Percentiles rank a stretch among this genome's conserved stretches.
These are phyloP conservation scores for Brachylomia viminalis DNA, from an alignment of 2,888 invertebrate genomes.

Conservation along the genomic window DNA sequence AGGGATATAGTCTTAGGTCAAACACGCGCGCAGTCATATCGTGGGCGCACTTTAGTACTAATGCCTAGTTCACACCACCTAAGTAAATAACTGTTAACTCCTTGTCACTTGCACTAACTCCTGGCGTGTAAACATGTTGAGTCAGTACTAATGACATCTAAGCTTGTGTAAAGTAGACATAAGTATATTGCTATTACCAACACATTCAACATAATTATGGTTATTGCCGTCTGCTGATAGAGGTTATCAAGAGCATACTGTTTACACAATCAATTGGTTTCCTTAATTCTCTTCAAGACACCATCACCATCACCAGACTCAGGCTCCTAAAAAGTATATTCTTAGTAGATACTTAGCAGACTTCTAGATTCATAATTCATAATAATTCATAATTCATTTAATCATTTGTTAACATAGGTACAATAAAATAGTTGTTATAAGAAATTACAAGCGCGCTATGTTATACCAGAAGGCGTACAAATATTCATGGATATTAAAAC, in stretches of 20 bases:
- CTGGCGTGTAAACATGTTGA: neutral
- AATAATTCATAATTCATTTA: no score
- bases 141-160: neutral
- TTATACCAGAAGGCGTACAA: no score
- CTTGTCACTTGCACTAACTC: neutral
- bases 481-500: no score
- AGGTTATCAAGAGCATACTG: neutral
- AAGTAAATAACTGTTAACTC: neutral
- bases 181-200: neutral
- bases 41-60: no score
- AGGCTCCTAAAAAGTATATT: neutral
- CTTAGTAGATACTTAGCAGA: neutral
- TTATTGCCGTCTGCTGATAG: neutral
- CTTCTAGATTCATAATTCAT: no score
- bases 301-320: no score
- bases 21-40: no score
- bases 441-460: no score
- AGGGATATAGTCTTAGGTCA: no score
- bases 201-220: neutral
- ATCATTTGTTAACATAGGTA: no score
- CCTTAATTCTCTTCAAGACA: neutral
- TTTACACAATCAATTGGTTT: neutral
- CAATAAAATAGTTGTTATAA: no score
- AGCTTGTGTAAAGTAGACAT: neutral
- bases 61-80: neutral